These are phyloP conservation scores for Hippocampus guttulatus DNA, from an alignment of 2,113 vertebrate species.

Conservation along the genomic window DNA sequence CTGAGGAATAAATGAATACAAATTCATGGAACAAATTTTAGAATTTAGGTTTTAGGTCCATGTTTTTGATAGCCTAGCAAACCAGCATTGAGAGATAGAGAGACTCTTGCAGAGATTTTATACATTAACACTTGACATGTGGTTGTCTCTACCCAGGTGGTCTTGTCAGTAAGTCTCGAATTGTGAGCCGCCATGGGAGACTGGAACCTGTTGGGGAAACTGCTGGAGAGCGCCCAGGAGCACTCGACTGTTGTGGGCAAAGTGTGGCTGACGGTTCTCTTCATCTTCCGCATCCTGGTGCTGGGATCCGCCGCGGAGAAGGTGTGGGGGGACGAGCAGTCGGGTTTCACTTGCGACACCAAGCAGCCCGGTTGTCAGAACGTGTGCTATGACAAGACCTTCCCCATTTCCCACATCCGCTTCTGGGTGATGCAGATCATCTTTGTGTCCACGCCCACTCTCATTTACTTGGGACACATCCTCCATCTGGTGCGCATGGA, in stretches of 20 bases:
- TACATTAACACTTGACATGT: background rate
- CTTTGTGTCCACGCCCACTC: conserved; percentile 84
- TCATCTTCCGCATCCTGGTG: conserved; percentile 84
- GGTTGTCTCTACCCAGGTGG: conserved; percentile 30
- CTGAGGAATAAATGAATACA: too few species aligned
- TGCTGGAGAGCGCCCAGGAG: conserved; percentile 84
- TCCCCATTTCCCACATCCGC: conserved; percentile 87
- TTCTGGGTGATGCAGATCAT: conserved; percentile 94
- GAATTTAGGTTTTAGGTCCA: too few species aligned
- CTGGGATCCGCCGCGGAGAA: conserved; percentile 80
- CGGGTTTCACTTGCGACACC: conserved; percentile 84
- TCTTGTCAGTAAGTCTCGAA: conserved; percentile 30
- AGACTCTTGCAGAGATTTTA: background rate
- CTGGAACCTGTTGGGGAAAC: conserved; percentile 81
- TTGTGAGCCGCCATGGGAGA: conserved; percentile 75
- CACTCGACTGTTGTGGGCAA: conserved; percentile 85
- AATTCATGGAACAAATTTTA: too few species aligned
- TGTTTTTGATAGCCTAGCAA: too few species aligned
- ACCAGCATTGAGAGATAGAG: background rate
- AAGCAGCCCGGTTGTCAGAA: conserved; percentile 88
- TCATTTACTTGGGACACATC: conserved; percentile 85
- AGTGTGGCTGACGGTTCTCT: conserved; percentile 85
- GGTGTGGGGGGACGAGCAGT: conserved; percentile 84
- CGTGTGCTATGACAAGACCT: conserved; percentile 84
- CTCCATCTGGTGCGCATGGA: conserved; percentile 82